phyloP scores from a whole-genome alignment of 2,888 invertebrate species.

The Siphonodentalium dalli region DNA sequence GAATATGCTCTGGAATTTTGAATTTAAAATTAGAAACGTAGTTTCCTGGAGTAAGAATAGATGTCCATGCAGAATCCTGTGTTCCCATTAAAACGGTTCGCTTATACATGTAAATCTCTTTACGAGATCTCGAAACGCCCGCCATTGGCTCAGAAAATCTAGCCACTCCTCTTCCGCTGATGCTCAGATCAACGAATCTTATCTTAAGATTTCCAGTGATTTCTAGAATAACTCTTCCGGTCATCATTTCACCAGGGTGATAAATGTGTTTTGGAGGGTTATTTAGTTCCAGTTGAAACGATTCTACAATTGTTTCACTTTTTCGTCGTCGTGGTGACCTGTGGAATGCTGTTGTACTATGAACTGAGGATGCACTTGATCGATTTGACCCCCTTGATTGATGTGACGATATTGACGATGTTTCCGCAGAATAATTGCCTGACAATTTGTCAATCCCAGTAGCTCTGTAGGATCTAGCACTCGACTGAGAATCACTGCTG shows the following conservation, averaged over 20 bases:
- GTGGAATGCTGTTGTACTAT: too few species aligned
- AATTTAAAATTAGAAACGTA: slow-evolving; percentile 55
- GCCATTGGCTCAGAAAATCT: slow-evolving; percentile 32
- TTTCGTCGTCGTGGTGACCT: too few species aligned
- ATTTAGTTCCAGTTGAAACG: slow-evolving; percentile 53
- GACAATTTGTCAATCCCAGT: too few species aligned
- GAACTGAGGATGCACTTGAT: too few species aligned
- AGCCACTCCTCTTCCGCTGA: slow-evolving; percentile 48
- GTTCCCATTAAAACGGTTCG: slow-evolving; percentile 49
- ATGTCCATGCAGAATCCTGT: slow-evolving; percentile 39
- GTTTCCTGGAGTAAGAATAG: slow-evolving; percentile 49
- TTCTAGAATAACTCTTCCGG: slow-evolving; percentile 51
- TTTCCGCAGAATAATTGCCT: too few species aligned
- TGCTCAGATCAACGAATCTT: slow-evolving; percentile 50
- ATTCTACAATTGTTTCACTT: too few species aligned
- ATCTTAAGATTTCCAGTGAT: slow-evolving; percentile 43
- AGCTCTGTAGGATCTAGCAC: too few species aligned
- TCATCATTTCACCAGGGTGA: slow-evolving; percentile 50
- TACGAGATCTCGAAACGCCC: slow-evolving; percentile 32
- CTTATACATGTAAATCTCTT: slow-evolving; percentile 51
- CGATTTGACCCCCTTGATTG: too few species aligned
- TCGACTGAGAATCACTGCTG: too few species aligned
- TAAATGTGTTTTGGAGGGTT: slow-evolving; percentile 37
- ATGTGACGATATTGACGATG: too few species aligned
- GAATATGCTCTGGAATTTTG: slow-evolving; percentile 45